Conservation (phyloP, 1,140 invertebrate genomes). For the Muscidifurax raptorellus region DNA sequence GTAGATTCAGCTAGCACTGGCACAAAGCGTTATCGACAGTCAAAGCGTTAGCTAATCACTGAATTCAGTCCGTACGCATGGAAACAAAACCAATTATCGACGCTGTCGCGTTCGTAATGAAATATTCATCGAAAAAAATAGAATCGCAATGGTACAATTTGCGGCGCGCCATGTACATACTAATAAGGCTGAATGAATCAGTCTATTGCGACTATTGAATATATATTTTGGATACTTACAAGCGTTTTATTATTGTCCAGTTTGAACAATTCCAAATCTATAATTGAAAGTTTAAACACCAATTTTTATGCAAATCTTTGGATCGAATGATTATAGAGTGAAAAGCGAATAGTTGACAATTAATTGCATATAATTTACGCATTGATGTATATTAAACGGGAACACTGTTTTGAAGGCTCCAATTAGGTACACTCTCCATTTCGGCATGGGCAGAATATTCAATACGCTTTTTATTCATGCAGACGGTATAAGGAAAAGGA, state of each 20-base stretch:
- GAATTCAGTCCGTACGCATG: neutral
- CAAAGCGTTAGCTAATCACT: constrained; percentile 18
- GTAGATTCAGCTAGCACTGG: too few species aligned
- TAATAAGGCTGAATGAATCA: neutral
- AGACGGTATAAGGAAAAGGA: neutral
- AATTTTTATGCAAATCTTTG: too few species aligned
- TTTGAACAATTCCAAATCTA: too few species aligned
- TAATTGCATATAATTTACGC: too few species aligned
- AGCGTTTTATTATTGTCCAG: too few species aligned
- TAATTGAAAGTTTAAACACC: too few species aligned
- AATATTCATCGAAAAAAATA: constrained; percentile 13
- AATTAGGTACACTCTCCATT: constrained; percentile 30
- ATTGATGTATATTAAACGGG: too few species aligned
- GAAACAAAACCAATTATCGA: constrained; percentile 17
- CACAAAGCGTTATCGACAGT: too few species aligned
- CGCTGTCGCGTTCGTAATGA: neutral
- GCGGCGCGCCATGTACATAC: neutral
- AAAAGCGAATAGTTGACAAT: too few species aligned
- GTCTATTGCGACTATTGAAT: too few species aligned
- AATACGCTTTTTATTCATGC: constrained; percentile 9
- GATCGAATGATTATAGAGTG: too few species aligned
- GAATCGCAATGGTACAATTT: neutral
- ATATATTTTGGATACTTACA: too few species aligned
- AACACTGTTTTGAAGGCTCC: constrained; percentile 18
- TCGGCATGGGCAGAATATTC: constrained; percentile 12